Evolutionary conservation across 37 sponge, comb jelly and placozoan species (phyloP), one percentile per base, ranked within the genome.

Genomic region (Halisarca cf. caerulea): DNA sequence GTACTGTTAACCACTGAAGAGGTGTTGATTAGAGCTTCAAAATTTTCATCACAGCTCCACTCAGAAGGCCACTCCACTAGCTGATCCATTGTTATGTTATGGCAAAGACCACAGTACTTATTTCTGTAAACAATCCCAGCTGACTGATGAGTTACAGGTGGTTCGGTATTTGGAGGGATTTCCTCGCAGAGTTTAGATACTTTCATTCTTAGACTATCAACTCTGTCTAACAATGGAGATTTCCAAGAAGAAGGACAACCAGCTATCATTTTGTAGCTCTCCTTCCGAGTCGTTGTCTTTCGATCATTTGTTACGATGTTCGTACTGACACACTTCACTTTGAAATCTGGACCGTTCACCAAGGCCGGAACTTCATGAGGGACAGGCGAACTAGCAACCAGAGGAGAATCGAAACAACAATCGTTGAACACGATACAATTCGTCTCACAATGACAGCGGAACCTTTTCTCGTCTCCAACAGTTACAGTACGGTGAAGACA

Each of bases 71-170:
- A 68, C 2, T 18, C 17, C 35, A 18, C 17, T 34, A 0, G 30
- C 1, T 34, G 69, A 27, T 2, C 34, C 4, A 17, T 18, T 1
- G 69, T 18, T 3, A 88, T 62, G 23, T 72, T 44, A 45, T 89
- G 61, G 60, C 89, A 89, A 0, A 44, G 27, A 33, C 85, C 89
- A 83, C 89, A 89, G 72, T 71, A 75, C 75, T 79, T 51, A 66
- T 89, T 89, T 20, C 23, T 59, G 82, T 89, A 89, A 37, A 85
- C 86, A 17, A 72, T 18, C n/a, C 89, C 89, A 1, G 86, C 74
- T 0, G 20, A 71, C 0, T 11, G 18, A 47, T 80, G 72, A 9
- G 89, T 85, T 0, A 89, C 81, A 23, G 86, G 86, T 41, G 81
- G 83, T 28, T 34, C 30, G 2, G 60, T 27, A 6, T 27, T 3